phyloP scores from a whole-genome alignment of 1,140 invertebrate species.

The Drosophila nasuta region DNA sequence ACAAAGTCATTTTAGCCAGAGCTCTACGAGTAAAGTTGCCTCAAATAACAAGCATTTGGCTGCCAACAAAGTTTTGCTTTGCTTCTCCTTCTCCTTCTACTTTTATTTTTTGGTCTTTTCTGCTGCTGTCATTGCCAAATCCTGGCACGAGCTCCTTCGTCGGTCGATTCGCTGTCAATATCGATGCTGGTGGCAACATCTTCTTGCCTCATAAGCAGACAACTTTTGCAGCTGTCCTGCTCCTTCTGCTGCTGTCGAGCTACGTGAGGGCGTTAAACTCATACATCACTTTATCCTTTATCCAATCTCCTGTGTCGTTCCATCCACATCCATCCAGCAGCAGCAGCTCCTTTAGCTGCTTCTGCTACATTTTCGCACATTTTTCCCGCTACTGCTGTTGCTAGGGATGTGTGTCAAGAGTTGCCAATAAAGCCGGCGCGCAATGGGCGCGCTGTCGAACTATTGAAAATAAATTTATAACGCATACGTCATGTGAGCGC shows the following conservation, averaged over 20 bases:
- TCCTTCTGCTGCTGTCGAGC: constrained; percentile 46
- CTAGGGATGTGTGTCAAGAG: constrained; percentile 76
- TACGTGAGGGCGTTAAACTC: constrained; percentile 83
- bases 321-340: neutral
- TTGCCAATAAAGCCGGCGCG: constrained; percentile 64
- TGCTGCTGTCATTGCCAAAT: constrained; percentile 76
- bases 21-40: neutral
- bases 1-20: constrained; percentile 75
- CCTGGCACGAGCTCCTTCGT: constrained; percentile 44
- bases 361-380: constrained; percentile 3
- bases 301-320: constrained; percentile 36
- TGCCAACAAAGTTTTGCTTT: constrained; percentile 56
- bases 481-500: constrained; percentile 72
- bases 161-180: constrained; percentile 16
- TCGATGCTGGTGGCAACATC: constrained; percentile 57
- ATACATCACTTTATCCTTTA: constrained; percentile 79
- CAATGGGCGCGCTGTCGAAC: constrained; percentile 38
- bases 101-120: constrained; percentile 12
- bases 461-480: constrained; percentile 82
- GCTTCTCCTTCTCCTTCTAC: constrained; percentile 2
- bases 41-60: constrained; percentile 64
- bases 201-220: constrained; percentile 73
- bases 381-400: neutral
- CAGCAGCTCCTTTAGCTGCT: neutral
- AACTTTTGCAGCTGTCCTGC: constrained; percentile 66